These are phyloP conservation scores for Lydus trimaculatus DNA, from an alignment of 2,888 invertebrate species.

Conservation along the genomic window DNA sequence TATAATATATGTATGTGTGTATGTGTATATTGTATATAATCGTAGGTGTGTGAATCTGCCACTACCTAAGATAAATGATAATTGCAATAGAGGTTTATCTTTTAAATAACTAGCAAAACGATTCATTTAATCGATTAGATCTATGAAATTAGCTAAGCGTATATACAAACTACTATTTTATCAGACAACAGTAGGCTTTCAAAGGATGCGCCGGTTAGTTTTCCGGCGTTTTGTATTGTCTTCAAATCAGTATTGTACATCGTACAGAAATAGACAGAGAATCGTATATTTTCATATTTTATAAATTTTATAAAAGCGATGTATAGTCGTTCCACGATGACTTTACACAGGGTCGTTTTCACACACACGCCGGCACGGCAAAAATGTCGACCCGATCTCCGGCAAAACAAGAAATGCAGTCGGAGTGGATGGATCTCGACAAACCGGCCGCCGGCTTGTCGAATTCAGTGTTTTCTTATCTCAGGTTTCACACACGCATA, in stretches of 20 bases:
- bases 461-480: too few species aligned
- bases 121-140: conserved; percentile 4
- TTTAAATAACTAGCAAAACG: conserved; percentile 21
- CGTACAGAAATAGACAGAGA: not conserved
- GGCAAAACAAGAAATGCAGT: too few species aligned
- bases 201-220: not conserved
- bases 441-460: too few species aligned
- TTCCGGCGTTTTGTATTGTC: not conserved
- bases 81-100: conserved; percentile 42
- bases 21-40: conserved; percentile 36
- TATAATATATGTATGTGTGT: not conserved
- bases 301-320: too few species aligned
- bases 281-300: too few species aligned
- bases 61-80: conserved; percentile 49
- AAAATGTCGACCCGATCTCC: too few species aligned
- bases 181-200: not conserved
- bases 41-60: conserved; percentile 51
- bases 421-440: too few species aligned
- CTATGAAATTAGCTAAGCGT: not conserved
- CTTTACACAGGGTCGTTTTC: too few species aligned
- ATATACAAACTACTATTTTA: not conserved
- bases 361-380: too few species aligned
- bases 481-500: too few species aligned
- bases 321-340: too few species aligned
- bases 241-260: not conserved